Conservation (phyloP, 2,888 invertebrate genomes). For the Cosmia pyralina region DNA sequence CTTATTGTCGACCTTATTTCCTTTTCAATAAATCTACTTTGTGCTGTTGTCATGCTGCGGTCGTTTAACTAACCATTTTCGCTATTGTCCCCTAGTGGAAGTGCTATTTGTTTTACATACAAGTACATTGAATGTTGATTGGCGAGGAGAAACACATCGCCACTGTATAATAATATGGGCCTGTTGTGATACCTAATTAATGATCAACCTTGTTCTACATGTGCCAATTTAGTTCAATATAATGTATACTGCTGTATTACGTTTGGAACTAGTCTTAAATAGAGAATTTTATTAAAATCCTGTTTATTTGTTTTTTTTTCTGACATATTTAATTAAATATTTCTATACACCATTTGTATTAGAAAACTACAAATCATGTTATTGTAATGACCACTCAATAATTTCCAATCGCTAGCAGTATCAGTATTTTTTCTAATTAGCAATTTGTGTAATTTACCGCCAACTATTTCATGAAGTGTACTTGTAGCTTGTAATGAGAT, state of each 20-base stretch:
- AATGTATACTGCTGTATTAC: neutral
- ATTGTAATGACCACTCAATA: neutral
- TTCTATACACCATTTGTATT: neutral
- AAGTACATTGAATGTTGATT: conserved; percentile 37
- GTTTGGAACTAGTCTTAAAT: neutral
- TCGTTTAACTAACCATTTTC: conserved; percentile 23
- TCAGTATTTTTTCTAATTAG: neutral
- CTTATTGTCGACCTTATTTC: conserved; percentile 56
- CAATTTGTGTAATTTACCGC: neutral
- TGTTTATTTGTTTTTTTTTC: neutral
- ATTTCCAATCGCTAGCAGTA: neutral
- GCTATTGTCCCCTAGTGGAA: conserved; percentile 29
- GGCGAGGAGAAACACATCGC: conserved; percentile 17
- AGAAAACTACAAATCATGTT: neutral
- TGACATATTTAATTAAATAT: neutral
- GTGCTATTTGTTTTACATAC: conserved; percentile 50
- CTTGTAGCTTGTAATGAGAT: neutral
- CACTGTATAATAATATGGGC: conserved; percentile 18
- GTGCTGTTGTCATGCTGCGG: conserved; percentile 25
- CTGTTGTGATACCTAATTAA: conserved; percentile 28
- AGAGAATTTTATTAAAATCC: neutral
- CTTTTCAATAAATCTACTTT: conserved; percentile 39
- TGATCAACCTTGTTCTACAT: conserved; percentile 32
- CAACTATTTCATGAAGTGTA: neutral
- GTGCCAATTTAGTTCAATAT: conserved; percentile 20